phyloP scores from a whole-genome alignment of 2,888 invertebrate species.

The Synergus japonicus region DNA sequence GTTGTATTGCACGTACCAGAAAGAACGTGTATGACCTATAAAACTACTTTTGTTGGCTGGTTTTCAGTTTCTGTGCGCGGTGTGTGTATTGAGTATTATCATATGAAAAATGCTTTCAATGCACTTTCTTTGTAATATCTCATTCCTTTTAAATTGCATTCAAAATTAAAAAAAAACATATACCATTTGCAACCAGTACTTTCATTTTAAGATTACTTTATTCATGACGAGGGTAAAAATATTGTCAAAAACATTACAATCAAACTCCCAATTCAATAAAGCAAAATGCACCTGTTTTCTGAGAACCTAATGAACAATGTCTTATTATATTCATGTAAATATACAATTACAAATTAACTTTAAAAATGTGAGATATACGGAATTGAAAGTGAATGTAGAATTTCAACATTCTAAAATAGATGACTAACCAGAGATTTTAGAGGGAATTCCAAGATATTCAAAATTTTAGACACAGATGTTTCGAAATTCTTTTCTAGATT shows the following conservation, averaged over 20 bases:
- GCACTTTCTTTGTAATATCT: neutral
- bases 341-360: neutral
- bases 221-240: neutral
- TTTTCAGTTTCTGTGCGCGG: slow-evolving; percentile 38
- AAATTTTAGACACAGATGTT: neutral
- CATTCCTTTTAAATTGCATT: neutral
- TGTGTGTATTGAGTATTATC: neutral
- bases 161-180: neutral
- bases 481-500: neutral
- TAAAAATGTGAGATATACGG: neutral
- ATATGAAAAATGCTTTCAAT: neutral
- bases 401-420: neutral
- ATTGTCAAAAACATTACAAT: neutral
- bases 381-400: neutral
- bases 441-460: neutral
- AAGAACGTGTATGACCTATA: slow-evolving; percentile 50
- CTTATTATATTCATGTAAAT: neutral
- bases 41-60: slow-evolving; percentile 51
- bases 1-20: slow-evolving; percentile 52
- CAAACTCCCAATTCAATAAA: too few species aligned
- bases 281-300: too few species aligned
- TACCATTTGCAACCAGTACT: neutral
- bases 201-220: neutral
- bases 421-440: neutral
- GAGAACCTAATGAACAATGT: neutral